Evolutionary conservation across 2,888 invertebrate species (phyloP).

Genomic region (Smittia aterrima): DNA sequence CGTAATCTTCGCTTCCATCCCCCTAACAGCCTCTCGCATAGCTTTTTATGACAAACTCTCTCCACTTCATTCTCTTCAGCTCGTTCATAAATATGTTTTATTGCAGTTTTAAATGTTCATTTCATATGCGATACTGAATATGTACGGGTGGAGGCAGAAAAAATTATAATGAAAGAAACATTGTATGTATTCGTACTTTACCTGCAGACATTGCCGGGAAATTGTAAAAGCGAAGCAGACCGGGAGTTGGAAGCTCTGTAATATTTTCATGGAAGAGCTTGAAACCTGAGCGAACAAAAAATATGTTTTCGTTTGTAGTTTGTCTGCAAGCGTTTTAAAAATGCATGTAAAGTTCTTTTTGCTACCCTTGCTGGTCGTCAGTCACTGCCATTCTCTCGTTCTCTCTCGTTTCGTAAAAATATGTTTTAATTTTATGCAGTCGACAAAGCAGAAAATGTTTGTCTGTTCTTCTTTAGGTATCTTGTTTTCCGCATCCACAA

Average conservation of each 20-base stretch:
- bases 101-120: conserved; percentile 1
- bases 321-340: neutral
- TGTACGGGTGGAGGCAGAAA: neutral
- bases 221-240: neutral
- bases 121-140: neutral
- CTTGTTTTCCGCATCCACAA: neutral
- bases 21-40: neutral
- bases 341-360: neutral
- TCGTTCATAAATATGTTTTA: neutral
- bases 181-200: neutral
- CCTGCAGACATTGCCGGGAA: neutral
- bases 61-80: neutral
- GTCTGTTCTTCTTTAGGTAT: neutral
- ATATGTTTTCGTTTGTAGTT: conserved; percentile 8
- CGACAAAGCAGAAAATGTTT: conserved; percentile 5
- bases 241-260: neutral
- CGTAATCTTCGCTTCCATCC: conserved; percentile 1
- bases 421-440: conserved; percentile 17
- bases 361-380: neutral
- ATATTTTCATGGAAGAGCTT: neutral
- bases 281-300: neutral
- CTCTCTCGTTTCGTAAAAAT: neutral
- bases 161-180: conserved; percentile 17
- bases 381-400: neutral
- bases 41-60: neutral